A percentile compares a stretch with the other conserved stretches of the same genome.
Conservation (phyloP, 2,888 invertebrate species). For the Nomada goodeniana region DNA sequence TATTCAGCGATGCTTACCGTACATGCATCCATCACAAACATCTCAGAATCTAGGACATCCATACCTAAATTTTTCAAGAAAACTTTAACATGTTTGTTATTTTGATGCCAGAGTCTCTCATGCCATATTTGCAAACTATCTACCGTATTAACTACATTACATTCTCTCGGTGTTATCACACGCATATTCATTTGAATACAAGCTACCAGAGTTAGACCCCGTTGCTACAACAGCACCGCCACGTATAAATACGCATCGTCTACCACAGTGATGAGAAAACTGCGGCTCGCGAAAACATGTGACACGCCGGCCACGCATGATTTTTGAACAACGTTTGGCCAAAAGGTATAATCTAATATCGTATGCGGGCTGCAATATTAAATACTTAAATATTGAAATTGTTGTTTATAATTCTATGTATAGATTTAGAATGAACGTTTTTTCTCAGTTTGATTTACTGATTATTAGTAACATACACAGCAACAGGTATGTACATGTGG, state of each 20-base stretch:
- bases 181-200: neutral
- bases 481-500: no score
- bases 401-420: no score
- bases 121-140: neutral
- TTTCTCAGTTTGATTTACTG: no score
- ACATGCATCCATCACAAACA: neutral
- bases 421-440: no score
- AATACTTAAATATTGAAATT: no score
- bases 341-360: no score
- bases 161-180: neutral
- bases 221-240: neutral
- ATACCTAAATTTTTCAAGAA: neutral
- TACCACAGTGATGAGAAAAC: neutral
- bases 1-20: neutral
- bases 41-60: neutral
- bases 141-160: neutral
- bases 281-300: no score
- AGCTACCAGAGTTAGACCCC: neutral
- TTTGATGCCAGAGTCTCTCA: neutral
- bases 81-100: neutral
- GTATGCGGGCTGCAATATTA: no score
- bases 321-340: no score
- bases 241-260: neutral
- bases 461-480: no score
- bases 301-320: no score